Percentiles rank a stretch among this genome's conserved stretches.
These are phyloP conservation scores for Ceratitis capitata DNA, from an alignment of 1,140 invertebrate species.

Conservation along the genomic window DNA sequence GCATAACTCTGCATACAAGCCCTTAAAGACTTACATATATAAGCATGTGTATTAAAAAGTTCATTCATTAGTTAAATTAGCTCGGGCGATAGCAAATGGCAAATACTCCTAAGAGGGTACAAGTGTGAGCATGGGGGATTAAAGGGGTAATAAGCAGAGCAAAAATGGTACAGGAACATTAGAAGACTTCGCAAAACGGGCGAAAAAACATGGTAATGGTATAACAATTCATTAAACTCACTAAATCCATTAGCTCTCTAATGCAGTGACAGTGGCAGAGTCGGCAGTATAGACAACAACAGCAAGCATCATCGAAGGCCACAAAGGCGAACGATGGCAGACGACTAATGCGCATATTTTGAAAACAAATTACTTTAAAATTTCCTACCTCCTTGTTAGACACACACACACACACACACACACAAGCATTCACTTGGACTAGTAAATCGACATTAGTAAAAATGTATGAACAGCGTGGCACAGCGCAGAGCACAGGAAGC, in stretches of 20 bases:
- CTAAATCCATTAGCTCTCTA: conserved; percentile 40
- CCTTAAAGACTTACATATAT: background rate
- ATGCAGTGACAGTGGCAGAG: background rate
- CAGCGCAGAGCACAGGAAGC: background rate
- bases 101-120: background rate
- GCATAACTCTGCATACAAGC: background rate
- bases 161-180: background rate
- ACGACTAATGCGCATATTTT: conserved; percentile 35
- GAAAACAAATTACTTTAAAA: conserved; percentile 40
- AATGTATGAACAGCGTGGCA: background rate
- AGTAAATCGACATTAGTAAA: background rate
- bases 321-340: background rate
- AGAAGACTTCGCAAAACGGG: background rate
- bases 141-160: background rate
- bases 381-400: background rate
- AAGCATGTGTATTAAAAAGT: background rate
- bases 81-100: background rate
- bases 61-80: conserved; percentile 34
- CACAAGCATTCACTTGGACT: background rate
- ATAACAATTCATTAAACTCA: conserved; percentile 5
- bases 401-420: background rate
- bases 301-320: background rate
- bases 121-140: too few relatives aligned
- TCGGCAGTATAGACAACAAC: background rate
- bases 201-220: background rate